Conservation (phyloP, 2,113 vertebrate genomes). For the Scatophagus argus region DNA sequence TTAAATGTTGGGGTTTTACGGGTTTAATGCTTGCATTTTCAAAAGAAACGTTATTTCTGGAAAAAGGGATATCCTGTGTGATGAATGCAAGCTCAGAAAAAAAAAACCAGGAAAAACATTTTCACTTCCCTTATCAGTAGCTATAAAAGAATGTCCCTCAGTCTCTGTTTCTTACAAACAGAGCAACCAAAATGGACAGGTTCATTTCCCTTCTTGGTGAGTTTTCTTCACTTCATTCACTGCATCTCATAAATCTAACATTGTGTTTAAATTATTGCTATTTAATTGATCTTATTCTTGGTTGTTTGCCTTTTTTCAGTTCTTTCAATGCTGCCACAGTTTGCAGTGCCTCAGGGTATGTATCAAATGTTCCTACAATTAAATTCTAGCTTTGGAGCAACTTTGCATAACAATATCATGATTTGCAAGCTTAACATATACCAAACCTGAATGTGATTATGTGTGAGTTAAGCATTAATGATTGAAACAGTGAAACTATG, state of each 20-base stretch:
- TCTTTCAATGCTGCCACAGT: constrained; percentile 35
- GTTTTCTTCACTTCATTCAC: constrained; percentile 31
- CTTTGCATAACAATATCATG: background rate
- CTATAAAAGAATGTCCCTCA: constrained; percentile 17
- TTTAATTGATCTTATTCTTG: background rate
- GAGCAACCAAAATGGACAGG: constrained; percentile 52
- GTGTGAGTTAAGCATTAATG: background rate
- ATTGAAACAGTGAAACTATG: background rate
- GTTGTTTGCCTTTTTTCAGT: constrained; percentile 51
- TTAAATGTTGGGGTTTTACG: background rate
- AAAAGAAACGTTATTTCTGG: background rate
- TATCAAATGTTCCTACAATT: background rate
- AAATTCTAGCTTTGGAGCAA: background rate
- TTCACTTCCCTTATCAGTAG: constrained; percentile 62
- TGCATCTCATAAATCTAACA: background rate
- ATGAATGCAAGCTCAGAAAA: background rate
- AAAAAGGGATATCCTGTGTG: constrained; percentile 34
- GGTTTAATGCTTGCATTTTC: background rate
- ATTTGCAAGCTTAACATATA: background rate
- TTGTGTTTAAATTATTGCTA: background rate
- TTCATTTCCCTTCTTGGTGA: constrained; percentile 66
- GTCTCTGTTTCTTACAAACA: background rate
- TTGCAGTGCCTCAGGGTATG: constrained; percentile 36
- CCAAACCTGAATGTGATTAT: too few relatives aligned
- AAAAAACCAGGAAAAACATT: too few relatives aligned